Base-by-base conservation (phyloP, 2,113 vertebrate species). In the Leptocoma aspasia region DNA sequence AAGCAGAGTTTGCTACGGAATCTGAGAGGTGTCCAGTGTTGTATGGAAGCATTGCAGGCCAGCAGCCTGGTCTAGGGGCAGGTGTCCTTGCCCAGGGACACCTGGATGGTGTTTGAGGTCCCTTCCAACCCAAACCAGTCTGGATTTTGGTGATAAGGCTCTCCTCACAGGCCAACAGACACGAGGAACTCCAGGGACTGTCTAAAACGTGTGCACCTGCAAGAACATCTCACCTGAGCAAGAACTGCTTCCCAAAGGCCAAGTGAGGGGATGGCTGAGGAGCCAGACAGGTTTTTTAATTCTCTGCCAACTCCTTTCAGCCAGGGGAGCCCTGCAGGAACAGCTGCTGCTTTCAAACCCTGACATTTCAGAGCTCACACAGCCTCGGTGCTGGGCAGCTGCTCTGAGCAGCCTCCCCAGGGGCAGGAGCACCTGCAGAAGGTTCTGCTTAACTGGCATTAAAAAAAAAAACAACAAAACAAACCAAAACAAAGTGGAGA, bases 271-370 rank as follows among this genome's bases (percentile, higher is more conserved):
- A 42, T 1, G 4, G 15, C 19, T 88, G 75, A 86, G 75, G 54
- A 91, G 49, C 6, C 66, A 87, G 53, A 27, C 15, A 64, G 41
- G 42, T 33, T 93, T 69, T 82, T 1, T 10, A 53, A 76, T 23
- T 57, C 45, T 80, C 79, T 77, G 79, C 54, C 82, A 80, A 11
- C 13, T 69, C 37, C 18, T 65, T 65, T 44, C 59, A 88, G 41
- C 44, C 7, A 7, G 0, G 0, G 0, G 7, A 53, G 52, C 78
- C 83, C 65, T 91, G 37, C 35, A 64, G 44, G 26, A 89, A 2
- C 49, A 37, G n/a, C 85, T 88, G 50, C 68, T 88, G 37, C 3
- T 69, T 66, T 33, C 5, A 1, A 44, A 52, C 13, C 37, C 57
- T 90, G 90, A 53, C 75, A 61, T 86, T 80, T 92, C 50, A 69